Percentiles rank a stretch among this genome's conserved stretches.
These are phyloP conservation scores for Gymnogyps californianus DNA, from an alignment of 2,113 vertebrate species.

Conservation along the genomic window DNA sequence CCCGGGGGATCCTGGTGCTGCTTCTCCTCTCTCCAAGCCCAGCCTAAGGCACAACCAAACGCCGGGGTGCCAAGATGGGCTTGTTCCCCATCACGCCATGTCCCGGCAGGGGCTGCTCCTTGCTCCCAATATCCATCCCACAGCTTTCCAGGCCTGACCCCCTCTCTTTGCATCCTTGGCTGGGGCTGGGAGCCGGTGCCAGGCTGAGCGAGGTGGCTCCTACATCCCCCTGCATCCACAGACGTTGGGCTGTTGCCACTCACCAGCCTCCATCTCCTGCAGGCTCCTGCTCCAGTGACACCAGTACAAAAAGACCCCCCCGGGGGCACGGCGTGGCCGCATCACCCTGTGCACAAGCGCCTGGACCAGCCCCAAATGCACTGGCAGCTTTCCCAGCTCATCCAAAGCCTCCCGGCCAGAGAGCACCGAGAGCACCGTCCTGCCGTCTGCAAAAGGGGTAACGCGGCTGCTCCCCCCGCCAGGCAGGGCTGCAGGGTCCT, in stretches of 20 bases:
- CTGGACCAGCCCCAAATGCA: not conserved
- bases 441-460: not conserved
- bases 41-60: not conserved
- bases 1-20: not conserved
- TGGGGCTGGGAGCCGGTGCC: not conserved
- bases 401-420: not conserved
- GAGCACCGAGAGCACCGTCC: too few relatives aligned
- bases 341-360: not conserved
- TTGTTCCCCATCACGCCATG: accelerated
- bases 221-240: accelerated
- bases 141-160: not conserved
- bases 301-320: not conserved
- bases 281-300: not conserved
- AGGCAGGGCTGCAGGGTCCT: not conserved
- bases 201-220: not conserved
- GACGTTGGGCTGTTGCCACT: not conserved
- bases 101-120: not conserved
- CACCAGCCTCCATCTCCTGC: not conserved
- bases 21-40: not conserved
- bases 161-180: not conserved
- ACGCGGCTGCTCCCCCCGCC: not conserved
- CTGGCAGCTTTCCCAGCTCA: not conserved
- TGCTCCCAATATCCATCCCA: not conserved
- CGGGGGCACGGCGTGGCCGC: too few relatives aligned
- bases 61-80: accelerated